Evolutionary conservation across 2,797 vertebrate genomes (phyloP), one percentile per base, ranked within the genome.

Genomic region (Diglossa cyanea): DNA sequence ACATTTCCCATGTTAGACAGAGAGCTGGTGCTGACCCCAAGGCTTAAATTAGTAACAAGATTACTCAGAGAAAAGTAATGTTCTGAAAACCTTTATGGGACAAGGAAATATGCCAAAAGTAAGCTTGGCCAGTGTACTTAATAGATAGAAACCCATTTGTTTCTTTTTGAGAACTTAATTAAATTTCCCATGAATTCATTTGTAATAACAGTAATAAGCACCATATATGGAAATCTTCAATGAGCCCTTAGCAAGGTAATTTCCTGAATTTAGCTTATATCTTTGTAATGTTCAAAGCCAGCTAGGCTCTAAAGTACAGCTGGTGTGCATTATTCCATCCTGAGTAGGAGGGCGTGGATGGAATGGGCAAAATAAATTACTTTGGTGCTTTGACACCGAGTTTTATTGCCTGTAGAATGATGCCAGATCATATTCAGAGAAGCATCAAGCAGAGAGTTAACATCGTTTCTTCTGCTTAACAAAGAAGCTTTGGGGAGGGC

Each of bases 101-200:
- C 30, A 4, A 93, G 92, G 81, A 95, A 87, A 81, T 39, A 62
- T 55, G 93, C 93, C 84, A 91, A 92, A 95, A 96, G 92, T 95
- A 94, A 96, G 95, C 71, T 88, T 78, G 72, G 94, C 86, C 73
- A 77, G 53, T 48, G 62, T 37, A 26, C 50, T 88, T 91, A 86
- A 89, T 54, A 95, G 85, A 95, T 85, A 96, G 88, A 90, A 89
- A 89, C 11, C 70, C 62, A 84, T 94, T 95, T 92, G 57, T 93
- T 96, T 95, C 86, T 84, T 94, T 84, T 92, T 93, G 85, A 95
- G 93, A 93, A 82, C 44, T 84, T 96, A 95, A 95, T 94, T 96
- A 93, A 76, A 63, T 96, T 96, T 97, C 97, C 92, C 75, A 93
- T 95, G 78, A 91, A 96, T 96, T 96, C 89, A 91, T 82, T 93